Base-by-base conservation (phyloP, 2,888 invertebrate genomes). In the Orthosia gothica region DNA sequence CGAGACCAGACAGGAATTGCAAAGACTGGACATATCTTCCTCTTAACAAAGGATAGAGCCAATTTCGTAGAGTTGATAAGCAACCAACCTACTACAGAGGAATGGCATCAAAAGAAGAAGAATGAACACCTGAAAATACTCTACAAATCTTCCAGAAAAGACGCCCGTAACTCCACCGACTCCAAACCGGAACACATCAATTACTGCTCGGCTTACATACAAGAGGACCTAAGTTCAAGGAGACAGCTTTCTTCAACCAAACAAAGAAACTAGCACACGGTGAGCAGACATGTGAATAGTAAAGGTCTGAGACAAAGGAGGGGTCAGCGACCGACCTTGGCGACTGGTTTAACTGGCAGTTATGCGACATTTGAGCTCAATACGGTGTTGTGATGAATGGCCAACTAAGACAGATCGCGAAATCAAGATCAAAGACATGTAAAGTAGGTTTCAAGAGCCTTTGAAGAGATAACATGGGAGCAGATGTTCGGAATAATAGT, bases 281-380 rank as follows among this genome's bases (percentile, higher is more conserved):
- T 58, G 47, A 59, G 40, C 52, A 59, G 65, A 71, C 66, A 76
- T 81, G 75, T 67, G 50, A 65, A 71, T 64, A 76, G 85, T 40
- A 40, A 67, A 76, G 82, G 55, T 85, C 23, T 62, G 67, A 76
- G 74, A 83, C 83, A 83, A 83, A 85, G 83, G 45, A 61, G 62
- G 50, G 83, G 79, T 83, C 83, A 32, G 12, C 64, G 86, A 71
- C 82, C 83, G 83, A 64, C 86, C 83, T 85, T 82, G 79, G 65
- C 11, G 72, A 85, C 74, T 77, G 68, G 82, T 73, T 49, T 45
- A 54, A 72, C 76, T 13, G 26, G 49, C 70, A 65, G 75, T 81
- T 59, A 84, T 84, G 76, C 62, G 84, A 80, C 62, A 59, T 68
- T 69, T 61, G 62, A 66, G 79, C 66, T 63, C 62, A 32, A 65